phyloP scores from a whole-genome alignment of 2,797 vertebrate genomes.

The Malurus leucopterus region DNA sequence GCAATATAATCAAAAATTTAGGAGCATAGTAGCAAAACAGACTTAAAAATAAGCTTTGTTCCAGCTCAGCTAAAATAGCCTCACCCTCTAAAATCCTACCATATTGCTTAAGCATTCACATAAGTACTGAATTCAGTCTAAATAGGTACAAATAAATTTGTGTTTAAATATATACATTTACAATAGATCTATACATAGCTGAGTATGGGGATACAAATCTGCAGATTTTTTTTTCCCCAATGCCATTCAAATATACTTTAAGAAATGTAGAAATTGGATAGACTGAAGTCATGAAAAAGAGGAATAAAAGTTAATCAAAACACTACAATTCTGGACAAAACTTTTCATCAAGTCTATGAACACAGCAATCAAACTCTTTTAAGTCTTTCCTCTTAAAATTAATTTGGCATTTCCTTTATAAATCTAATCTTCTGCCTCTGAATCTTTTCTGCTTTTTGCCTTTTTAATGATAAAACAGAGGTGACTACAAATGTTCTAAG shows the following conservation, averaged over 20 bases:
- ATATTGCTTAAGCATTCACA: neutral
- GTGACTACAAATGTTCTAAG: neutral
- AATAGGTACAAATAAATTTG: neutral
- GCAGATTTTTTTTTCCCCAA: neutral
- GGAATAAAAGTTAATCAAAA: neutral
- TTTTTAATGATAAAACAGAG: neutral
- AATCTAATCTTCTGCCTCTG: neutral
- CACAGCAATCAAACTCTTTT: neutral
- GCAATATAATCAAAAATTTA: neutral
- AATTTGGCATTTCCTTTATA: neutral
- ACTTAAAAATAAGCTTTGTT: neutral
- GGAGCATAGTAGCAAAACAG: neutral
- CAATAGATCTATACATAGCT: neutral
- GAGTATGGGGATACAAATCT: neutral
- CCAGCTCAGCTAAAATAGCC: neutral
- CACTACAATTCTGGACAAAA: neutral
- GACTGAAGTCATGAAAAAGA: neutral
- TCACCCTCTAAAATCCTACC: neutral
- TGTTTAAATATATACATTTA: neutral
- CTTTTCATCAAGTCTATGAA: neutral
- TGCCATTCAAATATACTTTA: neutral
- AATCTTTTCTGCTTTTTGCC: neutral
- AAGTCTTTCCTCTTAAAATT: neutral
- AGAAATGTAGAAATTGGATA: neutral
- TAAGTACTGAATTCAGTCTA: neutral